Percentiles rank a stretch among this genome's conserved stretches.
Evolutionary conservation across 2,113 vertebrate genomes (phyloP).

Genomic region (Gracilinanus agilis): DNA sequence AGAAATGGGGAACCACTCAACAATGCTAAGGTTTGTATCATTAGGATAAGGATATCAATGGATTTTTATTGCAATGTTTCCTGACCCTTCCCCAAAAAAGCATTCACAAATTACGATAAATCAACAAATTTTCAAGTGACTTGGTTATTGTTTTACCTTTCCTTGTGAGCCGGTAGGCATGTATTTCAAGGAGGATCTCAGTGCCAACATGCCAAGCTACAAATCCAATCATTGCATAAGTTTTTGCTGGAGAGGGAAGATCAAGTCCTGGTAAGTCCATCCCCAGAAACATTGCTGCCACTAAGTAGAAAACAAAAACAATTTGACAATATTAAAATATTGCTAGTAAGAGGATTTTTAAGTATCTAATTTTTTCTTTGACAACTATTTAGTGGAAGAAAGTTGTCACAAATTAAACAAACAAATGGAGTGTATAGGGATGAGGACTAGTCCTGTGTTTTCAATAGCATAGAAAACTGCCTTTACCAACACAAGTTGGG

Average conservation of each 20-base stretch:
- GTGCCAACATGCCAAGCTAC: conserved; percentile 88
- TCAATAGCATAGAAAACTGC: not conserved
- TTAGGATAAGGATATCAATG: not conserved
- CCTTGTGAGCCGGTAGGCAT: conserved; percentile 83
- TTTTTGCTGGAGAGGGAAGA: conserved; percentile 87
- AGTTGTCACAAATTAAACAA: conserved; percentile 75
- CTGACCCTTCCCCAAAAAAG: conserved; percentile 44
- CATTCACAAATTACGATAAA: not conserved
- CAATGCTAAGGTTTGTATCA: not conserved
- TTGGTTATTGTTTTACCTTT: conserved; percentile 80
- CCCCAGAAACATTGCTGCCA: conserved; percentile 88
- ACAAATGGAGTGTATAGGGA: conserved; percentile 25
- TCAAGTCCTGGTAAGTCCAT: conserved; percentile 88
- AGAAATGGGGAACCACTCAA: not conserved
- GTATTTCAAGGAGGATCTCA: conserved; percentile 88
- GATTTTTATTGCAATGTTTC: not conserved
- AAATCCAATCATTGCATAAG: conserved; percentile 87
- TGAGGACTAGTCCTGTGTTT: not conserved
- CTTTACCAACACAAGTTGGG: not conserved
- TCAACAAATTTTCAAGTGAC: not conserved
- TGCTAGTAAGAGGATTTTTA: not conserved
- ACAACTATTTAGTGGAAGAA: not conserved
- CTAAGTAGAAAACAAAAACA: conserved; percentile 68
- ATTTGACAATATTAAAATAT: not conserved
- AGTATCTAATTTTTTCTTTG: not conserved